phyloP scores from a whole-genome alignment of 2,888 invertebrate genomes.

The Laspeyria flexula region DNA sequence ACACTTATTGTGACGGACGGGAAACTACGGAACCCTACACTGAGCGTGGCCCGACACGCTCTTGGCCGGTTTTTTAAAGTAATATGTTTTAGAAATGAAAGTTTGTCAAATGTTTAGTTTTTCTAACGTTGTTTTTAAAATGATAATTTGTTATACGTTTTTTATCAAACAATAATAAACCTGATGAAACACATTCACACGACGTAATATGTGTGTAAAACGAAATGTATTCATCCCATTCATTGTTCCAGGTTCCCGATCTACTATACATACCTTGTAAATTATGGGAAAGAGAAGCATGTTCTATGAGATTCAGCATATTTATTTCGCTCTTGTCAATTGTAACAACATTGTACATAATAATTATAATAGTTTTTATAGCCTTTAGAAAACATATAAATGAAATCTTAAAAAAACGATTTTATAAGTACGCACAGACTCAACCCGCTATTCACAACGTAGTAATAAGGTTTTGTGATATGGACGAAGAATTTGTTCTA shows the following conservation, averaged over 20 bases:
- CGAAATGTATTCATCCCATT: no score
- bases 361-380: conserved; percentile 52
- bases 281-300: conserved; percentile 59
- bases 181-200: no score
- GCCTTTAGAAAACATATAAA: conserved; percentile 57
- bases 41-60: no score
- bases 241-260: conserved; percentile 67
- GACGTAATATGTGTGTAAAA: no score
- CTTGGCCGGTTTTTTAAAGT: no score
- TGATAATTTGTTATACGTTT: no score
- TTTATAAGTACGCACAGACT: conserved; percentile 27
- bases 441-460: conserved; percentile 42
- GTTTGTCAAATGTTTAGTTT: no score
- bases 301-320: conserved; percentile 58
- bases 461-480: conserved; percentile 61
- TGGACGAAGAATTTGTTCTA: conserved; percentile 71
- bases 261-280: conserved; percentile 58
- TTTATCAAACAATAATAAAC: no score
- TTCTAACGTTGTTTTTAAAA: no score
- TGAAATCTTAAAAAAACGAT: conserved; percentile 51
- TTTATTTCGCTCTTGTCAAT: conserved; percentile 50
- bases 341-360: conserved; percentile 48
- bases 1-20: no score
- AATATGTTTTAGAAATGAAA: no score
- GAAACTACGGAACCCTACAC: no score